Percentiles rank a stretch among this genome's conserved stretches.
Evolutionary conservation across 2,888 invertebrate genomes (phyloP).

Genomic region (Drosophila fulvimacula): DNA sequence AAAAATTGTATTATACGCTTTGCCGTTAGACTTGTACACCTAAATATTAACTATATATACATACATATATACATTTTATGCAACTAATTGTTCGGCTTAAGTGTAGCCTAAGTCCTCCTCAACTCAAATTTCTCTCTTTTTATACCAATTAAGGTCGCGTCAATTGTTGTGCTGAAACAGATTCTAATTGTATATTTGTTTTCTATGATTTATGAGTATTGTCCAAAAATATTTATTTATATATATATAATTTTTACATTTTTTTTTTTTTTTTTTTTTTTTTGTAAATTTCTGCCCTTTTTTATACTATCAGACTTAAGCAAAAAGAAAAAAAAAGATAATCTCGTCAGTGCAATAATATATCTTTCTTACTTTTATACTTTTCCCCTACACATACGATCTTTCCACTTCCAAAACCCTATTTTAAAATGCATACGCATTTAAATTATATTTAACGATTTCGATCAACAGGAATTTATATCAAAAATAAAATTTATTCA

Average conservation of each 20-base stretch:
- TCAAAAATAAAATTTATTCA: constrained; percentile 25
- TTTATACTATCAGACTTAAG: constrained; percentile 34
- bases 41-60: constrained; percentile 48
- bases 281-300: not conserved
- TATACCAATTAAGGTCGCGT: constrained; percentile 40
- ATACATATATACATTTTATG: constrained; percentile 51
- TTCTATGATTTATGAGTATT: constrained; percentile 20
- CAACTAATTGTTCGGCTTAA: constrained; percentile 41
- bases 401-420: constrained; percentile 46
- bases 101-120: constrained; percentile 46
- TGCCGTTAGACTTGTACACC: constrained; percentile 82
- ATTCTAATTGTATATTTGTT: constrained; percentile 42
- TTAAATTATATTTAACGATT: constrained; percentile 30
- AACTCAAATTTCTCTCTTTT: constrained; percentile 33
- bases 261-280: constrained; percentile 14
- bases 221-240: constrained; percentile 63
- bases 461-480: constrained; percentile 58
- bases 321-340: constrained; percentile 29
- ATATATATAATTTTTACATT: too few species aligned
- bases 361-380: constrained; percentile 24
- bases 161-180: constrained; percentile 46
- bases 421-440: constrained; percentile 55
- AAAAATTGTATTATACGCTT: constrained; percentile 84
- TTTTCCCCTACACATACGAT: constrained; percentile 24
- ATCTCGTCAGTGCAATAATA: constrained; percentile 71